Percentiles rank a stretch among this genome's conserved stretches.
These are phyloP conservation scores for Lithosia quadra DNA, from an alignment of 2,888 invertebrate species.

Conservation along the genomic window DNA sequence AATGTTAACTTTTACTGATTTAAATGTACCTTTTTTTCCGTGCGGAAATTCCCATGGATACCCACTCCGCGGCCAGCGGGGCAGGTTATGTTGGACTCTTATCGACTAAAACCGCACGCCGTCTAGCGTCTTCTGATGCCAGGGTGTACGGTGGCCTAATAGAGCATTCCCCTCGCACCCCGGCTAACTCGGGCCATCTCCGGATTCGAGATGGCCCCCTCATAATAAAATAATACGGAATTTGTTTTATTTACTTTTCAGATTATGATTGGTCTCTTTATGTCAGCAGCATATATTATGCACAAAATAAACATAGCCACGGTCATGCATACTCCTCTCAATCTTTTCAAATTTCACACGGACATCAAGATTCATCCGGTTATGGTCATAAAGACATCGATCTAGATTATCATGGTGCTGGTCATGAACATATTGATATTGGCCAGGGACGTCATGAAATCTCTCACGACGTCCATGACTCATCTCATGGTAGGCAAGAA, in stretches of 20 bases:
- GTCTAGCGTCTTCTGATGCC: too few relatives aligned
- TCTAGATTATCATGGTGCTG: neutral
- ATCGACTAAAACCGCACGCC: too few relatives aligned
- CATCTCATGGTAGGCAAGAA: conserved; percentile 9
- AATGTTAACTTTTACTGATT: too few relatives aligned
- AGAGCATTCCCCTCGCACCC: too few relatives aligned
- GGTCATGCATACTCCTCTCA: conserved; percentile 58
- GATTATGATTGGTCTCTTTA: conserved; percentile 47
- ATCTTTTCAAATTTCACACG: conserved; percentile 52
- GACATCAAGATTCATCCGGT: conserved; percentile 21
- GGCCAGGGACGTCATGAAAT: conserved; percentile 11
- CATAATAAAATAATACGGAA: neutral
- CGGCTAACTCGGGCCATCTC: too few relatives aligned
- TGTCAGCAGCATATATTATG: conserved; percentile 55
- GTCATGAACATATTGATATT: conserved; percentile 7
- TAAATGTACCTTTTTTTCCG: too few relatives aligned
- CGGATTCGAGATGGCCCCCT: too few relatives aligned
- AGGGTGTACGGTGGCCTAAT: too few relatives aligned
- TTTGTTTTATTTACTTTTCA: conserved; percentile 6
- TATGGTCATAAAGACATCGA: neutral
- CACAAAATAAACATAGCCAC: conserved; percentile 56
- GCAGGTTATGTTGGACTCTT: too few relatives aligned
- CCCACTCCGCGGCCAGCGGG: too few relatives aligned
- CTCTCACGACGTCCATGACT: conserved; percentile 14
- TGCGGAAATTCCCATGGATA: too few relatives aligned